Evolutionary conservation across 2,797 vertebrate species (phyloP).

Genomic region (Coranthus polyacanthus): DNA sequence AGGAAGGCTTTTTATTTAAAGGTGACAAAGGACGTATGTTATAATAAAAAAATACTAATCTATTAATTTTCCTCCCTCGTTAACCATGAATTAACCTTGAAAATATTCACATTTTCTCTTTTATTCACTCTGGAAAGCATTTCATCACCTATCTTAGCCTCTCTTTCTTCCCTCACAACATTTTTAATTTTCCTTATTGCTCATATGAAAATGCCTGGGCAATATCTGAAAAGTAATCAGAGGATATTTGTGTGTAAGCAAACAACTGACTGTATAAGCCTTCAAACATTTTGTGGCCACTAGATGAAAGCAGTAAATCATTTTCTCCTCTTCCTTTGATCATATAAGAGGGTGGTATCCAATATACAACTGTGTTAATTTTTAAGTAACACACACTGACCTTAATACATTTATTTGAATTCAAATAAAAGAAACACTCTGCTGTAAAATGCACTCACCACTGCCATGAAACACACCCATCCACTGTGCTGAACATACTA

Average conservation of each 20-base stretch:
- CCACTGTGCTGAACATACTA: too few relatives aligned
- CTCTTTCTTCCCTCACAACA: constrained; percentile 27
- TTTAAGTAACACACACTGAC: neutral
- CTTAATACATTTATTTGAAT: neutral
- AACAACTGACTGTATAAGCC: constrained; percentile 4
- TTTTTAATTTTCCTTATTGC: constrained; percentile 28
- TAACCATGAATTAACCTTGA: constrained; percentile 17
- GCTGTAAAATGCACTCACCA: neutral
- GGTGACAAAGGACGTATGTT: too few relatives aligned
- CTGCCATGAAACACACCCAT: too few relatives aligned
- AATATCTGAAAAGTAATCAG: constrained; percentile 12
- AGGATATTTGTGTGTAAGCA: neutral
- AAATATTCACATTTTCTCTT: constrained; percentile 2
- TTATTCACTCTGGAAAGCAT: constrained; percentile 8
- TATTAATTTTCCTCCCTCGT: too few relatives aligned
- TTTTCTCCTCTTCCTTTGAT: neutral
- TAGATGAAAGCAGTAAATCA: too few relatives aligned
- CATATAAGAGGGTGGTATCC: neutral
- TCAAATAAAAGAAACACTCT: neutral
- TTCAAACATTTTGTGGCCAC: too few relatives aligned
- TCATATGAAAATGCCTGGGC: neutral
- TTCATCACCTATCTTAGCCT: constrained; percentile 18
- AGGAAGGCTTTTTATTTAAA: too few relatives aligned
- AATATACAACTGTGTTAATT: neutral
- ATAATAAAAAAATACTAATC: too few relatives aligned